Conservation (phyloP, 2,113 vertebrate species). For the Colinus virginianus region DNA sequence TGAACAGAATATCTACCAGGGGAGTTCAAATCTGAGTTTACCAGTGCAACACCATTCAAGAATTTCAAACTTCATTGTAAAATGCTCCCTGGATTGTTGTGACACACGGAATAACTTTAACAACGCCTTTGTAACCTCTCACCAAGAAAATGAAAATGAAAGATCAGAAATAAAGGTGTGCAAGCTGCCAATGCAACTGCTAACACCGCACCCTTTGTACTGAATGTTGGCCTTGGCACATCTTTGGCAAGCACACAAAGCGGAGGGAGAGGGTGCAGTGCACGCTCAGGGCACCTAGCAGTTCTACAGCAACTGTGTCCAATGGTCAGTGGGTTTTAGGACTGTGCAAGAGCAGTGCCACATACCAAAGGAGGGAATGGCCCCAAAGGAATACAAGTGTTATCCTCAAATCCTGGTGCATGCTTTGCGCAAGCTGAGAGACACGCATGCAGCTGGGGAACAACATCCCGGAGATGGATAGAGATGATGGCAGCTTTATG, state of each 20-base stretch:
- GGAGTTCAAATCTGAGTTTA: constrained; percentile 53
- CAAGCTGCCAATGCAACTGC: neutral
- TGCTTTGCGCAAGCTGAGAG: neutral
- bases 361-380: neutral
- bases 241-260: neutral
- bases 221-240: neutral
- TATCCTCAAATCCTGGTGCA: neutral
- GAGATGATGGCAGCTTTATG: neutral
- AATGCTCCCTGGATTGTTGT: constrained; percentile 52
- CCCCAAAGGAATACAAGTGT: neutral
- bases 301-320: neutral
- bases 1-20: constrained; percentile 56
- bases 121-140: constrained; percentile 31
- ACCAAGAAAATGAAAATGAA: constrained; percentile 47
- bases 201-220: neutral
- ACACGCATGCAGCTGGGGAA: fast-evolving
- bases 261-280: neutral
- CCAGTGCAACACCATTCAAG: neutral
- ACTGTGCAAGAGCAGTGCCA: fast-evolving
- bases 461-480: neutral
- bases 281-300: neutral
- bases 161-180: constrained; percentile 44
- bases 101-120: constrained; percentile 21
- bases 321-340: too few relatives aligned
- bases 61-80: constrained; percentile 46